These are phyloP conservation scores for Brienomyrus longianalis DNA, from an alignment of 2,113 vertebrate species.

Conservation along the genomic window DNA sequence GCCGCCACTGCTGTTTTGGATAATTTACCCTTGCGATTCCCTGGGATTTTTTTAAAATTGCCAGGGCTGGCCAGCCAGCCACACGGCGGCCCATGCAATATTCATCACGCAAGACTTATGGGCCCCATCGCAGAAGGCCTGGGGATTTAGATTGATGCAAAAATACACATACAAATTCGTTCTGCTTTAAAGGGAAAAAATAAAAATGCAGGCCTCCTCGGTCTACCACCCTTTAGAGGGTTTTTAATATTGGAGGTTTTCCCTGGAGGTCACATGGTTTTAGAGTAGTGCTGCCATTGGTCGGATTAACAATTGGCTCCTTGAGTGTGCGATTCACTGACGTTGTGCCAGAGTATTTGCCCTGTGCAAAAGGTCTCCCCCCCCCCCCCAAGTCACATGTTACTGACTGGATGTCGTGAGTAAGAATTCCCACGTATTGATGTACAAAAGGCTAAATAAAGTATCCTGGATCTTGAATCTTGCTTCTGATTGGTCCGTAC, in stretches of 20 bases:
- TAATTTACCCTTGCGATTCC: slow-evolving; percentile 54
- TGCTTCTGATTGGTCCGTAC: background rate
- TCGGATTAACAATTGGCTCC: background rate
- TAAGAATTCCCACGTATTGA: background rate
- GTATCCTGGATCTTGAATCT: background rate
- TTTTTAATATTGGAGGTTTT: background rate
- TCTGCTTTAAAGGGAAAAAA: slow-evolving; percentile 37
- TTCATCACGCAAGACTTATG: slow-evolving; percentile 50
- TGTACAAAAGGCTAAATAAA: background rate
- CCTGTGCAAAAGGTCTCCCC: background rate
- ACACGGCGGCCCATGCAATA: slow-evolving; percentile 53
- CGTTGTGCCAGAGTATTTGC: background rate
- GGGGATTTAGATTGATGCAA: slow-evolving; percentile 41
- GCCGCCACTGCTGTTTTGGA: slow-evolving; percentile 45
- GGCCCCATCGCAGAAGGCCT: slow-evolving; percentile 37
- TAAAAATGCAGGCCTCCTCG: background rate
- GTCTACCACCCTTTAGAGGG: background rate
- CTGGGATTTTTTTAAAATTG: slow-evolving; percentile 48
- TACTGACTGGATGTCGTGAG: background rate
- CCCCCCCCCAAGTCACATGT: background rate
- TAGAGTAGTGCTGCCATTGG: background rate
- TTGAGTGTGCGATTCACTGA: background rate
- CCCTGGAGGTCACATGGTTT: background rate
- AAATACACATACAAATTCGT: slow-evolving; percentile 42
- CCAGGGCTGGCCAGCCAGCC: slow-evolving; percentile 38